Base-by-base conservation (phyloP, 2,113 vertebrate species). In the Entelurus aequoreus region DNA sequence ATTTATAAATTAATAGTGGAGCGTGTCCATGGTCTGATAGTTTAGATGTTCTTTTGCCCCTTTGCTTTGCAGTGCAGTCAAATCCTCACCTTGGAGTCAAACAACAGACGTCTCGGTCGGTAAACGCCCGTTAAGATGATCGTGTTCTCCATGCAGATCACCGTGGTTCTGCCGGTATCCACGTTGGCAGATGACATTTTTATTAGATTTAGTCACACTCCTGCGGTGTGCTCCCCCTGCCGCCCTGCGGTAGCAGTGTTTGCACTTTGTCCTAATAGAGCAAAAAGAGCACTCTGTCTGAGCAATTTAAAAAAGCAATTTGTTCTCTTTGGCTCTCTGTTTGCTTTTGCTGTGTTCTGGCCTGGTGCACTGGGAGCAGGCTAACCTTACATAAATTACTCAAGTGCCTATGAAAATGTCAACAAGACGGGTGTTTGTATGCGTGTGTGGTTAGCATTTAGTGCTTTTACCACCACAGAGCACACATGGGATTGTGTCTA, bases 241-340 rank as follows among this genome's bases (percentile, higher is more conserved):
- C 50, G 60, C 63, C 62, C 65, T 65, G 66, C 71, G 74, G 73
- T 66, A 66, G 69, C 75, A 36, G 35, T 82, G 82, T 85, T 87
- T 86, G 85, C 82, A 84, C 78, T 85, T 67, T 76, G 82, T 83
- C 79, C 83, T 86, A 88, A 86, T 86, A 80, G 80, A 87, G 84
- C 76, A 81, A 75, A 85, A 82, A 84, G 73, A 83, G 79, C 76
- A 75, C 63, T 74, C 77, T 83, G 79, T 86, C 82, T 76, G 79
- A 74, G 82, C 84, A 86, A 87, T 86, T 88, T 88, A 80, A 88
- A 88, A 88, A 86, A 86, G 85, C 84, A 87, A 88, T 87, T 87
- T 87, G 85, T 87, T 84, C 80, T 80, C 66, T 82, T 84, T 87
- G 78, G 70, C 75, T 71, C 76, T 79, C 65, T 85, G 85, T 88